Conservation (phyloP, 2,888 invertebrate genomes). For the Diloba caeruleocephala region DNA sequence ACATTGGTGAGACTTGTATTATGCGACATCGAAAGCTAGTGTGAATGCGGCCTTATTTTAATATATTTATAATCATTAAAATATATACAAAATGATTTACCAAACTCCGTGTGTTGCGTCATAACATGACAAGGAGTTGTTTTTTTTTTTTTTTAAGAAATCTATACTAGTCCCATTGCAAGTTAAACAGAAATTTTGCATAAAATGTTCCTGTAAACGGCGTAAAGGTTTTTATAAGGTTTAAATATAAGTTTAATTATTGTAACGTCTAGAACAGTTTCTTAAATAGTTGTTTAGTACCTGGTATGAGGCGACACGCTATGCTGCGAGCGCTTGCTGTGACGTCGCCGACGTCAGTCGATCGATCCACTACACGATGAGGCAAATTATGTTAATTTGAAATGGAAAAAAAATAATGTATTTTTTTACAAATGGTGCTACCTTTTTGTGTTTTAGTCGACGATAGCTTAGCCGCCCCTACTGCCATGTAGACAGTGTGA, state of each 20-base stretch:
- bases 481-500: constrained; percentile 72
- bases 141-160: constrained; percentile 67
- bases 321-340: constrained; percentile 63
- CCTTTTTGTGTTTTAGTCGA: constrained; percentile 85
- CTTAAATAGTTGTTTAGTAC: constrained; percentile 57
- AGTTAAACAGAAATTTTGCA: constrained; percentile 84
- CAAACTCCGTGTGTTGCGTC: constrained; percentile 71
- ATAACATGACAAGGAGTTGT: constrained; percentile 72
- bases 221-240: constrained; percentile 82
- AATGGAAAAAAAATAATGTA: constrained; percentile 69
- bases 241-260: constrained; percentile 77
- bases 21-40: constrained; percentile 82
- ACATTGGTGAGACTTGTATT: constrained; percentile 79
- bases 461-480: constrained; percentile 80
- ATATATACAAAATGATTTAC: constrained; percentile 67
- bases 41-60: constrained; percentile 83
- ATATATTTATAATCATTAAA: constrained; percentile 66
- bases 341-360: constrained; percentile 38
- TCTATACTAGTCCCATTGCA: constrained; percentile 88
- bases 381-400: constrained; percentile 68
- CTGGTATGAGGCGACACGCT: constrained; percentile 58
- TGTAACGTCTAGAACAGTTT: constrained; percentile 70
- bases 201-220: constrained; percentile 86
- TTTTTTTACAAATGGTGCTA: constrained; percentile 89
- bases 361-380: constrained; percentile 47